Conservation (phyloP, 2,888 invertebrate genomes). For the Pristionchus exspectatus region DNA sequence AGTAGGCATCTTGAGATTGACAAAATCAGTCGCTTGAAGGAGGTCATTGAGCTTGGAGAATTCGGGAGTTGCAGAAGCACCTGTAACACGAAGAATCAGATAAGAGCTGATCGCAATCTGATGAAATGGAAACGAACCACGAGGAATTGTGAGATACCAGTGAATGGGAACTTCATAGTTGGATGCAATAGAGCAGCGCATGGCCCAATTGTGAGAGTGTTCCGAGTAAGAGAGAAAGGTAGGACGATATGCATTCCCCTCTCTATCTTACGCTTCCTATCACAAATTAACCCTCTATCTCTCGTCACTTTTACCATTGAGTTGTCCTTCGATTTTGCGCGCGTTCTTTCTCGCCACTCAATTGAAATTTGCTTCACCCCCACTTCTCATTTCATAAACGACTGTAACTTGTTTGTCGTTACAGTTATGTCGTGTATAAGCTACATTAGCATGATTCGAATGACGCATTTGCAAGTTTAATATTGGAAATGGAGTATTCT, state of each 20-base stretch:
- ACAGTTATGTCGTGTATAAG: background rate
- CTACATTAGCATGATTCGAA: background rate
- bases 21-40: constrained; percentile 61
- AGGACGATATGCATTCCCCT: constrained; percentile 11
- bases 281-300: constrained; percentile 30
- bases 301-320: constrained; percentile 12
- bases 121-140: constrained; percentile 53
- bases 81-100: constrained; percentile 4
- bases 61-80: constrained; percentile 55
- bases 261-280: constrained; percentile 47
- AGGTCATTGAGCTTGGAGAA: constrained; percentile 61
- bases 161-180: constrained; percentile 60
- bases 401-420: constrained; percentile 41
- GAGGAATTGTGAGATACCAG: constrained; percentile 60
- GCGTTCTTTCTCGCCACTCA: background rate
- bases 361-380: constrained; percentile 3
- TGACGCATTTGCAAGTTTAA: constrained; percentile 26
- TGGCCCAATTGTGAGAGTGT: constrained; percentile 10
- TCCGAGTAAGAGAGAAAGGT: constrained; percentile 10
- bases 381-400: constrained; percentile 37
- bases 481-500: constrained; percentile 1
- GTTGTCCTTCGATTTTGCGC: constrained; percentile 24
- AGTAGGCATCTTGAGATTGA: constrained; percentile 59
- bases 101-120: background rate
- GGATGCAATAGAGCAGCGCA: constrained; percentile 44